Evolutionary conservation across 2,113 vertebrate genomes (phyloP).

Genomic region (Leptocoma aspasia): DNA sequence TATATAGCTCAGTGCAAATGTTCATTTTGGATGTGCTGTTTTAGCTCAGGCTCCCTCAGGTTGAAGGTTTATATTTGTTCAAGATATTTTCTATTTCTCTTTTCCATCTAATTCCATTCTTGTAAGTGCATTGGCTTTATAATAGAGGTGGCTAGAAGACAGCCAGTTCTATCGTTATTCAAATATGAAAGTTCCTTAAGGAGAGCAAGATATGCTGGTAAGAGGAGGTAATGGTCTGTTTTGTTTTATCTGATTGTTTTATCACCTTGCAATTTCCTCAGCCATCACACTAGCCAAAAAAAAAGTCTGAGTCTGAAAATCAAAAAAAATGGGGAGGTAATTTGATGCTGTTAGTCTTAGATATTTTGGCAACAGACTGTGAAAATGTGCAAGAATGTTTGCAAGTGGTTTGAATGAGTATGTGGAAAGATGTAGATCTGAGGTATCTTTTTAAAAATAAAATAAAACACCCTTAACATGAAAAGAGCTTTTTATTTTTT

Average conservation of each 20-base stretch:
- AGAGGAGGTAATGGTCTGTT: slow-evolving; percentile 32
- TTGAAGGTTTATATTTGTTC: not conserved
- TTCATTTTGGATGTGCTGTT: not conserved
- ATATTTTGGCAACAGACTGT: slow-evolving; percentile 25
- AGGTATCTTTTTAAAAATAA: slow-evolving; percentile 33
- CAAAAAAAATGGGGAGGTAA: slow-evolving; percentile 20
- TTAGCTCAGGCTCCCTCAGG: not conserved
- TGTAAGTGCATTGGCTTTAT: not conserved
- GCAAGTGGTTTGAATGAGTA: slow-evolving; percentile 11
- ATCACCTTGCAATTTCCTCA: slow-evolving; percentile 51
- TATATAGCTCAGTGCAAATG: not conserved
- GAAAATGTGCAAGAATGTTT: slow-evolving; percentile 38
- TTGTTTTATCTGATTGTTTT: slow-evolving; percentile 50
- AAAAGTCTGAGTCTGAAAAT: not conserved
- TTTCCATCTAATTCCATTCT: not conserved
- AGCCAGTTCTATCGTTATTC: not conserved
- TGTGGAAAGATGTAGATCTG: not conserved
- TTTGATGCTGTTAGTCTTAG: slow-evolving; percentile 13
- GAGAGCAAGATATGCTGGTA: slow-evolving; percentile 2
- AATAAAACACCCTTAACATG: not conserved
- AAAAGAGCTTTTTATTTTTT: slow-evolving; percentile 34
- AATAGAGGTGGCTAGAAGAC: not conserved
- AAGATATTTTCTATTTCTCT: not conserved
- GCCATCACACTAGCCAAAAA: not conserved
- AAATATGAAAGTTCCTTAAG: not conserved